phyloP scores from a whole-genome alignment of 1,140 invertebrate species.

The Leptinotarsa texana region DNA sequence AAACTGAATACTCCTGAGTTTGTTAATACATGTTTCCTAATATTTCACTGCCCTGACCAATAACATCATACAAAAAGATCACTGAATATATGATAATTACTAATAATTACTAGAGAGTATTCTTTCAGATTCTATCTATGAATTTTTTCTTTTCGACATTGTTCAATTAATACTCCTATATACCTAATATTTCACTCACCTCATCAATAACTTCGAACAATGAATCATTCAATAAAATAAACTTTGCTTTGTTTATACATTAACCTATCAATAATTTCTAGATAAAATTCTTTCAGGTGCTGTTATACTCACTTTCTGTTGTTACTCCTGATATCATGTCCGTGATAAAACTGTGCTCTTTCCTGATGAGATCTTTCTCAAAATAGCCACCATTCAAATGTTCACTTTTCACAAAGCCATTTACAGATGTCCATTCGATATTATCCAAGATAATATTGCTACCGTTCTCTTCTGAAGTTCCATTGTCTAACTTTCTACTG shows the following conservation, averaged over 20 bases:
- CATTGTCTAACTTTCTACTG: neutral
- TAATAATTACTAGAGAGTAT: no score
- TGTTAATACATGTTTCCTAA: no score
- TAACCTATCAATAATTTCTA: neutral
- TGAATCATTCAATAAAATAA: neutral
- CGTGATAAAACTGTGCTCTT: conserved; percentile 38
- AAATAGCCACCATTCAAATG: conserved; percentile 36
- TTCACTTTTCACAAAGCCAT: conserved; percentile 35
- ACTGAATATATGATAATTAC: no score
- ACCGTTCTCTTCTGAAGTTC: conserved; percentile 9
- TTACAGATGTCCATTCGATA: conserved; percentile 17
- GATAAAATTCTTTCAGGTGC: neutral
- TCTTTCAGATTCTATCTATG: no score
- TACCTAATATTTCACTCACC: neutral
- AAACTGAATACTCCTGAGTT: no score
- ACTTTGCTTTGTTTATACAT: neutral
- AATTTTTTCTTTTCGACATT: no score
- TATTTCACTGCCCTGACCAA: no score
- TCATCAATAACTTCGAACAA: neutral
- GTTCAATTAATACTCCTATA: no score
- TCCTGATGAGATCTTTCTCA: conserved; percentile 39
- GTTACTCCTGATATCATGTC: conserved; percentile 36
- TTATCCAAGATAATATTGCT: conserved; percentile 14
- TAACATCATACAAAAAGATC: no score
- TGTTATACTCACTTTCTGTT: conserved; percentile 17